Percentiles rank a stretch among this genome's conserved stretches.
phyloP scores from a whole-genome alignment of 2,113 vertebrate species.

The Hippocampus guttulatus region DNA sequence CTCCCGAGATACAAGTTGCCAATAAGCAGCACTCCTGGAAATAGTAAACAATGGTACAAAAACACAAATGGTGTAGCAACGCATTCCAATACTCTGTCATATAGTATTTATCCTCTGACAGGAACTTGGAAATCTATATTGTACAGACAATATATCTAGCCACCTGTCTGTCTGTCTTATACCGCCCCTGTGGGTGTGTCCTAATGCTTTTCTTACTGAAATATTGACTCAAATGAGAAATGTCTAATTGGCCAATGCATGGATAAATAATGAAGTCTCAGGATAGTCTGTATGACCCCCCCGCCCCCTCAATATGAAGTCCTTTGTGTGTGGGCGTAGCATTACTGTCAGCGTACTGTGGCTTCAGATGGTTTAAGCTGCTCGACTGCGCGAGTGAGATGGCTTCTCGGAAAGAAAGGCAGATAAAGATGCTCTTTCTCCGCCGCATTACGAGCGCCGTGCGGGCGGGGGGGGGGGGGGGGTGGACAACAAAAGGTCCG shows the following conservation, averaged over 20 bases:
- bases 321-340: constrained; percentile 24
- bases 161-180: too few species aligned
- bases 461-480: constrained; percentile 44
- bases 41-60: too few species aligned
- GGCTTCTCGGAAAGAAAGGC: constrained; percentile 43
- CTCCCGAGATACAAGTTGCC: too few species aligned
- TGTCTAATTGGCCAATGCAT: not conserved
- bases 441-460: constrained; percentile 51
- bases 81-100: too few species aligned
- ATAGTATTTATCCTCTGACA: too few species aligned
- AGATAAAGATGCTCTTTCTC: constrained; percentile 66
- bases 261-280: not conserved
- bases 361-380: constrained; percentile 45
- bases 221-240: not conserved
- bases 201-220: not conserved
- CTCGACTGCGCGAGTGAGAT: constrained; percentile 54
- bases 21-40: too few species aligned
- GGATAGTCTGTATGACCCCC: not conserved
- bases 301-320: constrained; percentile 21
- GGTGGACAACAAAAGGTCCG: constrained; percentile 57
- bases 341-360: constrained; percentile 41
- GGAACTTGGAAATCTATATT: too few species aligned
- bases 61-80: too few species aligned
- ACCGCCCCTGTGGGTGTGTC: too few species aligned
- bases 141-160: too few species aligned